These are phyloP conservation scores for Lepilemur ruficaudatus DNA, from an alignment of 2,797 vertebrate species.

Conservation along the genomic window DNA sequence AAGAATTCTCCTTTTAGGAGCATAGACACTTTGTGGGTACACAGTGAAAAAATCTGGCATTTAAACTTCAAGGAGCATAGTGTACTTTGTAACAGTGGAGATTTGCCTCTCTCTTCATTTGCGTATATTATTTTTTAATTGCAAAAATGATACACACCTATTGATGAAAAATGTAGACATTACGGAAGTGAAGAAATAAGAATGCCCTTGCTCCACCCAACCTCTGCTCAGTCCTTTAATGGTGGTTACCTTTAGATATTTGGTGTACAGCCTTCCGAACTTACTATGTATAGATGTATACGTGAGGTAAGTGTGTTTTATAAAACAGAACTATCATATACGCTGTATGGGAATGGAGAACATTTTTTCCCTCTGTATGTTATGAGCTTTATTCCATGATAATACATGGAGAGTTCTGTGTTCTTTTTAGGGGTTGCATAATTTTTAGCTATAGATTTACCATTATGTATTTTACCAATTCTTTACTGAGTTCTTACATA, in stretches of 20 bases:
- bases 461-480: neutral
- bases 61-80: neutral
- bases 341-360: neutral
- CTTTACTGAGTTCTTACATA: neutral
- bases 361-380: neutral
- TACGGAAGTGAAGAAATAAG: neutral
- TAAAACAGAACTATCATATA: too few species aligned
- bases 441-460: neutral
- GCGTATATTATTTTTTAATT: fast-evolving
- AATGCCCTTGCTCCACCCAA: neutral
- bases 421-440: neutral
- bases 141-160: neutral
- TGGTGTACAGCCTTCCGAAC: neutral
- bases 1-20: neutral
- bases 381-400: neutral
- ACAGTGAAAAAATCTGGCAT: neutral
- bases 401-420: neutral
- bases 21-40: fast-evolving
- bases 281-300: neutral
- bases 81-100: neutral
- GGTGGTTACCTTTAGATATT: neutral
- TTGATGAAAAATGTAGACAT: neutral
- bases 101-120: neutral
- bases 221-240: neutral
- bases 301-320: neutral